These are phyloP conservation scores for Drosophila testacea DNA, from an alignment of 2,888 invertebrate species.

Conservation along the genomic window DNA sequence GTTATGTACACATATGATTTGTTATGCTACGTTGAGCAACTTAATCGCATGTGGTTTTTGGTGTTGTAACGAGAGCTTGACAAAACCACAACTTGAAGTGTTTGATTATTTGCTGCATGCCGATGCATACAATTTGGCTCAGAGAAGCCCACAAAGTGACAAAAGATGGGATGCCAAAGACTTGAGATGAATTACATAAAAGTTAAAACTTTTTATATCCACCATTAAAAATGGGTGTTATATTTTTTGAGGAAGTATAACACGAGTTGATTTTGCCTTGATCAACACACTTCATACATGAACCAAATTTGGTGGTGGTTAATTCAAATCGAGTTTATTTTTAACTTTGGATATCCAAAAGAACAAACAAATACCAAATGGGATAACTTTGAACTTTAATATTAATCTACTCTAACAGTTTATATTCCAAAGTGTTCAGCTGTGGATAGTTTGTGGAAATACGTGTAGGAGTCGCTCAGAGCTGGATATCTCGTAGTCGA, in stretches of 20 bases:
- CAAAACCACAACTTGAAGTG: slow-evolving; percentile 18
- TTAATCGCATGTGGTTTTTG: slow-evolving; percentile 12
- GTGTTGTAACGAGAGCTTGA: slow-evolving; percentile 29
- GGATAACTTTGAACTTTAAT: neutral
- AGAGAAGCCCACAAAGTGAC: slow-evolving; percentile 45
- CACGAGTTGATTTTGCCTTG: no score
- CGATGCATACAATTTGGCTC: slow-evolving; percentile 11
- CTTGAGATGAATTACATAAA: neutral
- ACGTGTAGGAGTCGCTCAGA: no score
- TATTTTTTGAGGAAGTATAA: no score
- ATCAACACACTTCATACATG: neutral
- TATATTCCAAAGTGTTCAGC: no score
- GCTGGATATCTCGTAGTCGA: no score
- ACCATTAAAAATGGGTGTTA: neutral
- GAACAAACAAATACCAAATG: neutral
- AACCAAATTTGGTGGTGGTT: no score
- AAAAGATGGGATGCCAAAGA: slow-evolving; percentile 6
- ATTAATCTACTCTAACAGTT: neutral
- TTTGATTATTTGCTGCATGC: slow-evolving; percentile 4
- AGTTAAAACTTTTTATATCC: neutral
- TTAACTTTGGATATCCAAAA: neutral
- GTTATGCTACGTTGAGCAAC: slow-evolving; percentile 48
- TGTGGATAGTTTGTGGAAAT: no score
- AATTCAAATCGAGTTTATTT: neutral
- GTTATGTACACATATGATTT: slow-evolving; percentile 33